Evolutionary conservation across 92 coral and sea anemone species (phyloP).

Genomic region (Phenganax subtilis): DNA sequence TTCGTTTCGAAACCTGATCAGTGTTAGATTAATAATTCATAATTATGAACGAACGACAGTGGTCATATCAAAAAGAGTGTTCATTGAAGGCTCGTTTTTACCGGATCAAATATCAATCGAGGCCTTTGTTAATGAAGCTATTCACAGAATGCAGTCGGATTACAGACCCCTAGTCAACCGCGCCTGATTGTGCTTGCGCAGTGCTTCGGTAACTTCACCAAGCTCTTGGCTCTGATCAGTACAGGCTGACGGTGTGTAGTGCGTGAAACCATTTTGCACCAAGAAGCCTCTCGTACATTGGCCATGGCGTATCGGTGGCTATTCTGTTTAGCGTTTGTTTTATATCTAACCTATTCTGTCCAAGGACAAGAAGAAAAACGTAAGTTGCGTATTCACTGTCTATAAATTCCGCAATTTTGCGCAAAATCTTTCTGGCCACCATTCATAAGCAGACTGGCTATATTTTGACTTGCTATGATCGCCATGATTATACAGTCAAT

Average conservation of each 20-base stretch:
- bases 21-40: conserved; percentile 9
- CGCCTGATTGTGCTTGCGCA: conserved; percentile 42
- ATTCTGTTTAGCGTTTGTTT: conserved; percentile 21
- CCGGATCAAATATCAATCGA: conserved; percentile 44
- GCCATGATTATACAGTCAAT: background rate
- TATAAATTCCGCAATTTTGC: conserved; percentile 1
- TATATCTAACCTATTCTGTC: background rate
- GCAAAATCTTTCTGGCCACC: background rate
- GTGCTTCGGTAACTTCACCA: conserved; percentile 27
- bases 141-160: conserved; percentile 43
- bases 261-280: conserved; percentile 46
- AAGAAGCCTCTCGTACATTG: conserved; percentile 36
- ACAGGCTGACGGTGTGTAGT: conserved; percentile 47
- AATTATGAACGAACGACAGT: background rate
- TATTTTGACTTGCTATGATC: background rate
- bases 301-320: conserved; percentile 32
- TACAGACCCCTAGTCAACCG: conserved; percentile 48
- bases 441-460: background rate
- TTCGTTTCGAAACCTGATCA: conserved; percentile 20
- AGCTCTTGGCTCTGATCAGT: conserved; percentile 41
- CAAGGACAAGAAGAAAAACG: conserved; percentile 18
- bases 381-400: background rate
- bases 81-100: conserved; percentile 32
- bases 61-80: conserved; percentile 26
- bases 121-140: conserved; percentile 42